Base-by-base conservation (phyloP, 2,888 invertebrate species). In the Penaeus monodon region DNA sequence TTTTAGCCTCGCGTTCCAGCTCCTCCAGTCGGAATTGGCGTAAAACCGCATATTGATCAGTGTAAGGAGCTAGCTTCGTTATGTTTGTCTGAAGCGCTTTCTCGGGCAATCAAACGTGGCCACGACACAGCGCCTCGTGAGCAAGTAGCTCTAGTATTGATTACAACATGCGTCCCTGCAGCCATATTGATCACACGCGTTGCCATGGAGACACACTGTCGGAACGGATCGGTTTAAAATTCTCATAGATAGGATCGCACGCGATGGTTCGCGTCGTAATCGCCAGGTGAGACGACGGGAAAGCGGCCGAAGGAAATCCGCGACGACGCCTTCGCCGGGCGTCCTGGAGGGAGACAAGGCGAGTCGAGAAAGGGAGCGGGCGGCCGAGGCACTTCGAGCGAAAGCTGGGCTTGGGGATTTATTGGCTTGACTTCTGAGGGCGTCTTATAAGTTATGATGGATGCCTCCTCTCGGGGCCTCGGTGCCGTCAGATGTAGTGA, bases 171-270 rank as follows among this genome's bases (percentile, higher is more conserved):
- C 29, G 33, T 57, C 73, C 73, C 82, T 82, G 82, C 73, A 73
- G 70, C 82, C 82, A 73, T 82, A 82, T 82, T 82, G 82, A 82
- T 82, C 82, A 29, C 81, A 27, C 73, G 73, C 82, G 82, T 82
- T 82, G 73, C 82, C 73, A 82, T 29, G 63, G 82, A 29, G 29
- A 82, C 82, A 38, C 44, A 27, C 33, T 27, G 70, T 29, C 81
- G 64, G 64, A 33, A 33, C 64, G 79, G 79, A 79, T 64, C 63
- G 64, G 79, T 64, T 79, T 79, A 64, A 81, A 81, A 81, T 81
- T 81, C 65, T 80, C 76, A 76, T 76, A 76, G 76, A 76, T 76
- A 44, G n/a, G 38, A 65, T 80, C 66, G 33, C 65, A 20, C 33
- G 64, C 80, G 27, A 65, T 44, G 63, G 80, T 65, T 33, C 65